Evolutionary conservation across 2,113 vertebrate species (phyloP), one percentile per base, ranked within the genome.

Genomic region (Chaenogobius annularis): DNA sequence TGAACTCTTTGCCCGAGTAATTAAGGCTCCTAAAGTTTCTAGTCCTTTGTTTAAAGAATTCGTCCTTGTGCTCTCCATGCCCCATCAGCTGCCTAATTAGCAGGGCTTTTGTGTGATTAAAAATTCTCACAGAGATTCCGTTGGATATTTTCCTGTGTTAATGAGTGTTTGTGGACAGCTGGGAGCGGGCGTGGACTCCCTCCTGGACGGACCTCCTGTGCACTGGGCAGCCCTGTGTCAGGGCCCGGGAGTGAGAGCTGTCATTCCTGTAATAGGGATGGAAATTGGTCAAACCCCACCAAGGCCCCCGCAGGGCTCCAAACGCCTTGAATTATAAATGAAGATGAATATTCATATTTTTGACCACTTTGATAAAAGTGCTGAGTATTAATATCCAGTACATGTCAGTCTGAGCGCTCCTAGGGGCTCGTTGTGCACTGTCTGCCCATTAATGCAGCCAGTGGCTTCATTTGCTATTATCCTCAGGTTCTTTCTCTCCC

Each of bases 151-250:
- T 96, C 96, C 95, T 95, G 92, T 96, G 95, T 96, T 98, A 98
- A 98, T 98, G 97, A 99, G 96, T 98, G 97, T 98, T 99, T 98
- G 96, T 96, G 96, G 97, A 98, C 97, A 98, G 96, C 96, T 98
- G 97, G 97, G 97, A 96, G 95, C 91, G 58, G 93, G 93, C 87
- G 87, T 88, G 58, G 82, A 81, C 92, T 95, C 95, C 95, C 94
- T 93, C 91, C 92, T 92, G 92, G 85, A 91, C 74, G 93, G 95
- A 95, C 95, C 94, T 96, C 96, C 96, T 94, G 95, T 94, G 94
- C 94, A 93, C 94, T 93, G 92, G 88, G 93, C 91, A 94, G 95
- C 96, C 96, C 96, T 97, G 95, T 98, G 96, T 97, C 97, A 96
- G 94, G 95, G 94, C 96, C 95, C 95, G 90, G 90, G 96, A 97